These are phyloP conservation scores for Sympetrum striolatum DNA, from an alignment of 2,888 invertebrate genomes.

Conservation along the genomic window DNA sequence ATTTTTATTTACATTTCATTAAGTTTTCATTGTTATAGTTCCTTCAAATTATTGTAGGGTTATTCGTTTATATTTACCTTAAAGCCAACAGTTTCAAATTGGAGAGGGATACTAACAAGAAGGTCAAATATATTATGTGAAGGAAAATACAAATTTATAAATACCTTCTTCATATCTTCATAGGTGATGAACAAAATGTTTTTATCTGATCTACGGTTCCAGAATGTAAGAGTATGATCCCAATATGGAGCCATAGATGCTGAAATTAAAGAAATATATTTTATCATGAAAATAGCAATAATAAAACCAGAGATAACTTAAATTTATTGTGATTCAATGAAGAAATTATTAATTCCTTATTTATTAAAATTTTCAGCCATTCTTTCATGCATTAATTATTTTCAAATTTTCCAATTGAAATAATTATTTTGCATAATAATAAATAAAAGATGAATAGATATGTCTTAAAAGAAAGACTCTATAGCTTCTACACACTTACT, in stretches of 20 bases:
- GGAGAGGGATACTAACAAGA: too few relatives aligned
- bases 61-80: too few relatives aligned
- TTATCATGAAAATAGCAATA: too few relatives aligned
- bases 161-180: constrained; percentile 76
- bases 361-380: too few relatives aligned
- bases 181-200: constrained; percentile 81
- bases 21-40: too few relatives aligned
- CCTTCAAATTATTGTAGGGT: too few relatives aligned
- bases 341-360: not conserved
- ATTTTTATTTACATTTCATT: too few relatives aligned
- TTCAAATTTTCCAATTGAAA: constrained; percentile 51
- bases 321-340: not conserved
- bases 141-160: not conserved
- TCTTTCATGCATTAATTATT: too few relatives aligned
- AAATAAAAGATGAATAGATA: not conserved
- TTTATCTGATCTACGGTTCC: constrained; percentile 72
- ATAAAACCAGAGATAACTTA: not conserved
- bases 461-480: too few relatives aligned
- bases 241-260: constrained; percentile 63
- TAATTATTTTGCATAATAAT: not conserved
- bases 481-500: constrained; percentile 60
- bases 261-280: constrained; percentile 42
- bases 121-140: too few relatives aligned
- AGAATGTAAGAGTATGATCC: constrained; percentile 70
- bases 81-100: too few relatives aligned